phyloP scores from a whole-genome alignment of 2,888 invertebrate species.

The Tipula unca region DNA sequence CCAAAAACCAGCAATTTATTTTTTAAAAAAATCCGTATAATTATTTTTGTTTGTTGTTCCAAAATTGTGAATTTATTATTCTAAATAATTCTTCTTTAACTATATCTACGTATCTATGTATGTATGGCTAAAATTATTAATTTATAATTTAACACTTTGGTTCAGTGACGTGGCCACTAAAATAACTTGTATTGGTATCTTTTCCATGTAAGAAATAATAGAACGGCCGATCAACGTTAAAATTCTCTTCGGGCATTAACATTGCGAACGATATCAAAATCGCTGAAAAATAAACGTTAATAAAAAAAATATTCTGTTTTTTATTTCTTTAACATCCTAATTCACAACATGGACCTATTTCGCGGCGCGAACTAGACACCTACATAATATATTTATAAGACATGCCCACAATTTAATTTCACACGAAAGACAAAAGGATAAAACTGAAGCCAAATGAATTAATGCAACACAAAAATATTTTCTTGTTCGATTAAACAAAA shows the following conservation, averaged over 20 bases:
- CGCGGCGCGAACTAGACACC: not conserved
- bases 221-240: conserved; percentile 14
- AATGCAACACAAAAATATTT: not conserved
- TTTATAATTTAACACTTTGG: not conserved
- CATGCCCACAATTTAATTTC: not conserved
- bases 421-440: not conserved
- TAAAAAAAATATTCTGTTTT: not conserved
- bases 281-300: conserved; percentile 2
- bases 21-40: not conserved
- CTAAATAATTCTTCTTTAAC: not conserved
- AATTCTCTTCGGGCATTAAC: not conserved
- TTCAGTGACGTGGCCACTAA: not conserved
- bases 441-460: not conserved
- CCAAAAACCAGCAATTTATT: not conserved
- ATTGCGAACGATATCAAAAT: not conserved
- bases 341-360: not conserved
- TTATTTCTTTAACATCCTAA: not conserved
- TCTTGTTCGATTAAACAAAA: not conserved
- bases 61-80: not conserved
- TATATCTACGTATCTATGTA: not conserved
- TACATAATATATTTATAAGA: not conserved
- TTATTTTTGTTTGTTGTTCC: not conserved
- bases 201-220: not conserved
- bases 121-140: not conserved
- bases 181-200: not conserved